Evolutionary conservation across 1,140 invertebrate species (phyloP), one percentile per base, ranked within the genome.

Genomic region (Lucilia sericata): DNA sequence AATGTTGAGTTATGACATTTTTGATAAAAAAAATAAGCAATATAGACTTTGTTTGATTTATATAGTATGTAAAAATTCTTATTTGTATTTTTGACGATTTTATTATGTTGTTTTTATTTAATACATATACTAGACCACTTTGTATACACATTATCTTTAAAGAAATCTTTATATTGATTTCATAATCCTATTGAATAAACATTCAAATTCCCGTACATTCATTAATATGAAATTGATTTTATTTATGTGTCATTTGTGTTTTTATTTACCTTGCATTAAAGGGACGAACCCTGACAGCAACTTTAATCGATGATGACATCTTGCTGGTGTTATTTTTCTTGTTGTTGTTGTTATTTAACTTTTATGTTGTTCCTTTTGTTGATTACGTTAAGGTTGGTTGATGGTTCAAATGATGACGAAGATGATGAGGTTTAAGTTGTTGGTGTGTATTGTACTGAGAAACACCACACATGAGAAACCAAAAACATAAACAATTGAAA

Each of bases 291-390:
- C 94, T 92, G 25, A 94, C 94, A 82, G 94, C 94, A 89, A 94
- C 94, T 92, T 94, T 94, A 85, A 94, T 93, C 85, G 94, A 94
- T 88, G 94, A 93, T 94, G 76, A 94, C 94, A 87, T 89, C 60
- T 74, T 34, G 36, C 5, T 76, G 34, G 9, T 83, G 70, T 25
- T 30, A 30, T 30, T 30, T 30, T 19, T 70, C 14, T 60, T 70
- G n/a, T 70, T 70, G 65, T 70, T 70, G 60, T 25, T 70, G 1
- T 21, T 70, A n/a, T 70, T 70, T 8, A 42, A 42, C 2, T 19
- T 70, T 70, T 65, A 19, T 21, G 55, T 60, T 60, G 4, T 60
- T 60, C 14, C n/a, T 60, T 60, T 60, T 60, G 13, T 60, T 10
- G 19, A 70, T 70, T 70, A 70, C 65, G 65, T 70, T 70, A 70